Conservation (phyloP, 2,113 vertebrate genomes). For the Geococcyx californianus region DNA sequence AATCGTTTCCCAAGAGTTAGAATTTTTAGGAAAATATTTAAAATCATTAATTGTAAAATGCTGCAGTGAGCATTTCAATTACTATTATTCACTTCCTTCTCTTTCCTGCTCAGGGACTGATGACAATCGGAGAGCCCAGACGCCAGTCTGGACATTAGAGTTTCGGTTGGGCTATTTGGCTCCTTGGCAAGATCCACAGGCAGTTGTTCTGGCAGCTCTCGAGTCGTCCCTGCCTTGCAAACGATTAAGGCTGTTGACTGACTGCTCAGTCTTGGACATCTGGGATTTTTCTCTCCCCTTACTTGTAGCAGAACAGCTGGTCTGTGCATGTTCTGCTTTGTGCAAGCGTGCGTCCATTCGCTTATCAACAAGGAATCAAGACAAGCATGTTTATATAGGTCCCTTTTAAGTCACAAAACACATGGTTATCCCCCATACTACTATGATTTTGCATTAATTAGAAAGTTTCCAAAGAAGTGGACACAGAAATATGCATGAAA, state of each 20-base stretch:
- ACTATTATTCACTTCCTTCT: not conserved
- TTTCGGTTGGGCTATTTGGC: slow-evolving; percentile 33
- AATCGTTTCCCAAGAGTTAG: not conserved
- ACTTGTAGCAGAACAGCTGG: slow-evolving; percentile 5
- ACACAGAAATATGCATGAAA: not conserved
- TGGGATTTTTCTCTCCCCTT: not conserved
- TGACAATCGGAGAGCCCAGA: not conserved
- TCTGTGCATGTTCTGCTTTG: not conserved
- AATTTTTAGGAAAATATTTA: not conserved
- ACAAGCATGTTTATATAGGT: not conserved
- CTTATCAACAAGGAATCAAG: not conserved
- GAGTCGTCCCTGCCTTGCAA: slow-evolving; percentile 21
- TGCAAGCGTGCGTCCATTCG: not conserved
- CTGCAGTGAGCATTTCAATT: not conserved
- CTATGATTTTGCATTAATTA: not conserved
- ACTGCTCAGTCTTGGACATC: slow-evolving; percentile 30
- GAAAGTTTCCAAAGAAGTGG: not conserved
- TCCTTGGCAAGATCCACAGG: not conserved
- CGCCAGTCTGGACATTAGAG: not conserved
- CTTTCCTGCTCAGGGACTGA: not conserved
- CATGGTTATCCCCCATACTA: not conserved
- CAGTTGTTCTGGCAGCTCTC: slow-evolving; percentile 36
- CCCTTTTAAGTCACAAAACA: slow-evolving; percentile 5
- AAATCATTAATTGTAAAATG: slow-evolving; percentile 27
- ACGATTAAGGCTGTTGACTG: not conserved